These are phyloP conservation scores for Drosophila rubida DNA, from an alignment of 2,888 invertebrate species.

Conservation along the genomic window DNA sequence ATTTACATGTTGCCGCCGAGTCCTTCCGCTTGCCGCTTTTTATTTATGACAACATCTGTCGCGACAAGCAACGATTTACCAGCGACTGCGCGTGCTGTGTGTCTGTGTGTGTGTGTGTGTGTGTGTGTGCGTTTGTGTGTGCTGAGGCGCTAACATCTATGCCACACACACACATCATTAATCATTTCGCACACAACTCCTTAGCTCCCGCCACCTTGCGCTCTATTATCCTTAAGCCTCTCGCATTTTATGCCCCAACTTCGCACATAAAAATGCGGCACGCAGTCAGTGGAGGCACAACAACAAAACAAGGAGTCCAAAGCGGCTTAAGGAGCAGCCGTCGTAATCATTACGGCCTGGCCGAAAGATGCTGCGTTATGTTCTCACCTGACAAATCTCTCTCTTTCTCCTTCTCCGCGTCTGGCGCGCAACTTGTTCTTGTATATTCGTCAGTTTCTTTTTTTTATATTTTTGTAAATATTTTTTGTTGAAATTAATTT, in stretches of 20 bases:
- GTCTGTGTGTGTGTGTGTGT: conserved; percentile 27
- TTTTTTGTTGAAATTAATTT: background rate
- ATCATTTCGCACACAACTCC: conserved; percentile 80
- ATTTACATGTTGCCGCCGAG: conserved; percentile 65
- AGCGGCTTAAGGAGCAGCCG: background rate
- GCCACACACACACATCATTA: conserved; percentile 81
- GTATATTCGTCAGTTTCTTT: background rate
- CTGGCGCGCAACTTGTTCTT: background rate
- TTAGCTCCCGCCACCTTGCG: conserved; percentile 47
- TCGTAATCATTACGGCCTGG: background rate
- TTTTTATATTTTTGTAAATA: background rate
- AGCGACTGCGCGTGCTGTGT: conserved; percentile 2
- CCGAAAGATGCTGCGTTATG: background rate
- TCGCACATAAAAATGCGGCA: conserved; percentile 39
- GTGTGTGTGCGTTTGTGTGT: conserved; percentile 42
- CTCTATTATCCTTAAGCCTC: conserved; percentile 46
- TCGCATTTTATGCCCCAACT: conserved; percentile 55
- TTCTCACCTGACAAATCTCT: conserved; percentile 31
- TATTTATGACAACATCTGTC: conserved; percentile 81
- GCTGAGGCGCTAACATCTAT: conserved; percentile 69
- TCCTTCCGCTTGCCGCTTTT: conserved; percentile 61
- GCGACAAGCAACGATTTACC: conserved; percentile 50
- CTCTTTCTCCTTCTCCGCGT: background rate
- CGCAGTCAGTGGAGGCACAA: background rate
- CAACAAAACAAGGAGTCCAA: background rate